Percentiles rank a stretch among this genome's conserved stretches.
Evolutionary conservation across 2,797 vertebrate genomes (phyloP).

Genomic region (Gymnoscopelus microlampas): DNA sequence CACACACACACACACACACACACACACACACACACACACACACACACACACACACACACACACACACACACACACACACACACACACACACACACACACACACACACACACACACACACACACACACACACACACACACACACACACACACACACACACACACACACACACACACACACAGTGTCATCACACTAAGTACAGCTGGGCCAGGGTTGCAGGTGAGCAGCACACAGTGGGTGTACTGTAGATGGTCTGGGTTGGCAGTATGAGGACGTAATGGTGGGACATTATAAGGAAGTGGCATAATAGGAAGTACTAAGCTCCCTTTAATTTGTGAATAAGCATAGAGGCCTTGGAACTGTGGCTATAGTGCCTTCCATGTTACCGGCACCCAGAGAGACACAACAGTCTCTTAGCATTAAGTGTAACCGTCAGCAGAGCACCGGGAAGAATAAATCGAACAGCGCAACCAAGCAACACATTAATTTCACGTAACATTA

Average conservation of each 20-base stretch:
- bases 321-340: conserved; percentile 23
- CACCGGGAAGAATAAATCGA: conserved; percentile 41
- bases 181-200: conserved; percentile 27
- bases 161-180: too few species aligned
- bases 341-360: conserved; percentile 20
- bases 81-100: too few species aligned
- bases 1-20: too few species aligned
- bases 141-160: too few species aligned
- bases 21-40: too few species aligned
- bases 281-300: conserved; percentile 32
- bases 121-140: too few species aligned
- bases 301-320: conserved; percentile 44
- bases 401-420: conserved; percentile 21
- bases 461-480: conserved; percentile 42
- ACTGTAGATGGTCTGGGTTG: conserved; percentile 42
- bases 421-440: conserved; percentile 11
- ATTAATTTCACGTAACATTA: conserved; percentile 66
- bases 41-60: too few species aligned
- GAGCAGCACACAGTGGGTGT: conserved; percentile 43
- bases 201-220: conserved; percentile 24
- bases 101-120: too few species aligned
- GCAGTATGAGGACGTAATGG: not conserved
- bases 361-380: conserved; percentile 16
- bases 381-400: conserved; percentile 19
- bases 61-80: too few species aligned